Evolutionary conservation across 2,113 vertebrate genomes (phyloP).

Genomic region (Dipodomys merriami): DNA sequence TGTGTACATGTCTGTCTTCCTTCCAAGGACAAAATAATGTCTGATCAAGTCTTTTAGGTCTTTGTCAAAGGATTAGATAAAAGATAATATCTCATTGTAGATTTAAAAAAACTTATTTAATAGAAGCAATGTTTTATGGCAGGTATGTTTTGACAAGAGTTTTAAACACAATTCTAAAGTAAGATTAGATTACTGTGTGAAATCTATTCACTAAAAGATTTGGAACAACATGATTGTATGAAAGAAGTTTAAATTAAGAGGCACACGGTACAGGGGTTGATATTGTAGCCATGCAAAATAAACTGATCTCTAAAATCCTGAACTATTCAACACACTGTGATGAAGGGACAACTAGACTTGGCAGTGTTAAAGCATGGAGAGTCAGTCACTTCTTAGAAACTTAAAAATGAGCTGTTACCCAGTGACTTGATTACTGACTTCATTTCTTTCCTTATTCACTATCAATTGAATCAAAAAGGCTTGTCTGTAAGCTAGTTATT

Average conservation of each 20-base stretch:
- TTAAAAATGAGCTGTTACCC: not conserved
- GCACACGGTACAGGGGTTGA: not conserved
- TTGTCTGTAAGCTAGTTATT: no score
- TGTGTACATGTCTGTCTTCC: not conserved
- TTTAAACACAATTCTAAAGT: constrained; percentile 45
- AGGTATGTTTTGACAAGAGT: constrained; percentile 38
- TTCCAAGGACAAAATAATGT: not conserved
- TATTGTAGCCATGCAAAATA: not conserved
- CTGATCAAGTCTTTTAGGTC: not conserved
- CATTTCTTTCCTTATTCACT: not conserved
- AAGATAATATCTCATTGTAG: constrained; percentile 15
- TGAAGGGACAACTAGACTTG: not conserved
- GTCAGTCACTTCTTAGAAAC: not conserved
- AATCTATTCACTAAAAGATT: not conserved
- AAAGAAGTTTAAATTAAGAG: not conserved
- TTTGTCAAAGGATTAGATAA: constrained; percentile 36
- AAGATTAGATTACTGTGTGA: not conserved
- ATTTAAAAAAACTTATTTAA: constrained; percentile 52
- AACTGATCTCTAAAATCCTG: not conserved
- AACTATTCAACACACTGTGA: not conserved
- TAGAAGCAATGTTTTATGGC: constrained; percentile 28
- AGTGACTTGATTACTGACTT: not conserved
- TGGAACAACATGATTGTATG: not conserved
- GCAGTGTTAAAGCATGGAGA: no score
- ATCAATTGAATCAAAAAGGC: not conserved